Conservation (phyloP, 2,797 vertebrate genomes). For the Anabas testudineus region DNA sequence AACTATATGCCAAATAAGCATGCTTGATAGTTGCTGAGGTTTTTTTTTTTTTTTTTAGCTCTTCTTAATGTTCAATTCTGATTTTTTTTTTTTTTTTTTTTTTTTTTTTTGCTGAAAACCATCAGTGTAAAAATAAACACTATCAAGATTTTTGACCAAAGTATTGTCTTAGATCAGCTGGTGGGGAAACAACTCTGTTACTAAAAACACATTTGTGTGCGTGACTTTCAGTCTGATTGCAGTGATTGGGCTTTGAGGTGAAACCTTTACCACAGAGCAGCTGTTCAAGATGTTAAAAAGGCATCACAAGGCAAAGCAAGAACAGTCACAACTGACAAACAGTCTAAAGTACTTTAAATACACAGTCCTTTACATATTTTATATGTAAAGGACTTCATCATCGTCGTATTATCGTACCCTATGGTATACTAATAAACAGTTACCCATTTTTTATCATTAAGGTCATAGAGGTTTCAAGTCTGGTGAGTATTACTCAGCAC, state of each 20-base stretch:
- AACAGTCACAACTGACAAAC: no score
- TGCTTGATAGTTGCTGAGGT: neutral
- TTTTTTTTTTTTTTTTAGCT: neutral
- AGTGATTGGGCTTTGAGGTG: conserved; percentile 10
- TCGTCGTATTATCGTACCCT: neutral
- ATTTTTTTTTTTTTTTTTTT: conserved; percentile 5
- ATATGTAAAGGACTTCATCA: no score
- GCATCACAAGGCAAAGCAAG: conserved; percentile 1
- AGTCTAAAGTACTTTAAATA: no score
- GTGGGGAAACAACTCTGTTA: conserved; percentile 10
- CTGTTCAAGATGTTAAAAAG: neutral
- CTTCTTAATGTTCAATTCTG: neutral
- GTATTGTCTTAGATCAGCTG: conserved; percentile 11
- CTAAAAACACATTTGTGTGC: conserved; percentile 20
- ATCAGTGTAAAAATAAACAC: conserved; percentile 19
- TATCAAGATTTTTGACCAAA: conserved; percentile 10
- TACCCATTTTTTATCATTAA: neutral
- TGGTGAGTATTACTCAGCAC: neutral
- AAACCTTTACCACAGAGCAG: conserved; percentile 5
- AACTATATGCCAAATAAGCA: no score
- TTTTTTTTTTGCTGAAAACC: neutral
- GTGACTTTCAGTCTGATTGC: conserved; percentile 20
- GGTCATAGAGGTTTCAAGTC: neutral
- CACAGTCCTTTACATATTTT: no score
- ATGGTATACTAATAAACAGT: neutral